Conservation (phyloP, 2,113 vertebrate genomes). For the Stomatorhinus ivindoensis region DNA sequence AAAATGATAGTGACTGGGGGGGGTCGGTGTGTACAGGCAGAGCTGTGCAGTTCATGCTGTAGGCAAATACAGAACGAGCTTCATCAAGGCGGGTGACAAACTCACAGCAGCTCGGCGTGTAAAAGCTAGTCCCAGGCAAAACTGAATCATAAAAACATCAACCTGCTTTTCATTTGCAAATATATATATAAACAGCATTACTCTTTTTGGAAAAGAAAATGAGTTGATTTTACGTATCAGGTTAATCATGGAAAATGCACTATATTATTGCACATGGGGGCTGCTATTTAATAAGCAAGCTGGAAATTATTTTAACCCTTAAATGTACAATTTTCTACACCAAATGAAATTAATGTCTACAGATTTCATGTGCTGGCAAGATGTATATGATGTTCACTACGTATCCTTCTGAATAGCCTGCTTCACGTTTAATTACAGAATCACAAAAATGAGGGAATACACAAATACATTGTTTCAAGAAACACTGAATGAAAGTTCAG, state of each 20-base stretch:
- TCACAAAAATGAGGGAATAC: not conserved
- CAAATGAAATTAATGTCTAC: not conserved
- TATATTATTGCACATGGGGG: not conserved
- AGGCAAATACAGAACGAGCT: constrained; percentile 19
- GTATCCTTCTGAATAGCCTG: not conserved
- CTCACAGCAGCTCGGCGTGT: not conserved
- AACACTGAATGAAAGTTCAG: not conserved
- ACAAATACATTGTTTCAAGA: not conserved
- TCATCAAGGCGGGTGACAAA: constrained; percentile 47
- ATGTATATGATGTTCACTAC: not conserved
- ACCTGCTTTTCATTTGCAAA: not conserved
- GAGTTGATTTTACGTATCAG: not conserved
- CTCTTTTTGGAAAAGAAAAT: not conserved
- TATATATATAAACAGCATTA: not conserved
- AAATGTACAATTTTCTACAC: not conserved
- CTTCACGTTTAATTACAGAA: not conserved
- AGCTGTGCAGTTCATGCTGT: not conserved
- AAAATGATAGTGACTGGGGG: not conserved
- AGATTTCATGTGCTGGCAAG: not conserved
- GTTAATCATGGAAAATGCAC: not conserved
- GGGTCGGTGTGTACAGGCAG: not conserved
- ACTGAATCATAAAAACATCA: not conserved
- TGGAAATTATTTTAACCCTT: not conserved
- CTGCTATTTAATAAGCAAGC: not conserved
- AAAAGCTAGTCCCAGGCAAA: not conserved